Conservation (phyloP, 2,888 invertebrate species). For the Colletes collaris region DNA sequence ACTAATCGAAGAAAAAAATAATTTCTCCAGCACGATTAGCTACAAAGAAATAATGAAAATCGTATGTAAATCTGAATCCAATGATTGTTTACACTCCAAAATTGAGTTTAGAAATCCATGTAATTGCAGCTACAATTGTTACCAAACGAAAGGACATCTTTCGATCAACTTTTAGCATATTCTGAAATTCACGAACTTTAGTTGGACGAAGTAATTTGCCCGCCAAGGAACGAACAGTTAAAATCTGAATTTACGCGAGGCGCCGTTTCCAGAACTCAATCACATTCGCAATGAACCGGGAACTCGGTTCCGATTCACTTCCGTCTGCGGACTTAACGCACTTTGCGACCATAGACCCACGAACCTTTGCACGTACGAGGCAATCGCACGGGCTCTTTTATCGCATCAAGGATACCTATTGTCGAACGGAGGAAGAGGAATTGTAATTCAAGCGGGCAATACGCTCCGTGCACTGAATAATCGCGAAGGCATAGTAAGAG, state of each 20-base stretch:
- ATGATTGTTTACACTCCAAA: too few species aligned
- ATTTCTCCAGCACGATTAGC: too few species aligned
- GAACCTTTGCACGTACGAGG: conserved; percentile 57
- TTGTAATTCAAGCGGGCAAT: conserved; percentile 61
- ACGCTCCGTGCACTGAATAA: conserved; percentile 60
- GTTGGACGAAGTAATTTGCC: not conserved
- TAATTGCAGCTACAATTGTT: too few species aligned
- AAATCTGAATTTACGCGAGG: conserved; percentile 22
- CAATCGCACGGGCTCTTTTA: conserved; percentile 55
- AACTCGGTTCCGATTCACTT: conserved; percentile 46
- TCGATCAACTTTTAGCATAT: not conserved
- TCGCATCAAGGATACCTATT: conserved; percentile 44
- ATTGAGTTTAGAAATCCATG: too few species aligned
- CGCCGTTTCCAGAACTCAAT: conserved; percentile 35
- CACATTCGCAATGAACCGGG: conserved; percentile 41
- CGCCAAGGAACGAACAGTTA: not conserved
- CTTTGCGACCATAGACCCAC: conserved; percentile 43
- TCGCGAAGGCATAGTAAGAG: conserved; percentile 20
- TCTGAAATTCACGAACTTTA: not conserved
- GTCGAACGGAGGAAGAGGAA: conserved; percentile 45
- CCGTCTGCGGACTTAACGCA: conserved; percentile 49
- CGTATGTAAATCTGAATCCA: too few species aligned
- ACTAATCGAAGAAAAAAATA: too few species aligned
- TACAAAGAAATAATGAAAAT: too few species aligned
- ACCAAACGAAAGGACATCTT: too few species aligned